Evolutionary conservation across 2,888 invertebrate species (phyloP), one percentile per base, ranked within the genome.

Genomic region (Lithophane ornitopus): DNA sequence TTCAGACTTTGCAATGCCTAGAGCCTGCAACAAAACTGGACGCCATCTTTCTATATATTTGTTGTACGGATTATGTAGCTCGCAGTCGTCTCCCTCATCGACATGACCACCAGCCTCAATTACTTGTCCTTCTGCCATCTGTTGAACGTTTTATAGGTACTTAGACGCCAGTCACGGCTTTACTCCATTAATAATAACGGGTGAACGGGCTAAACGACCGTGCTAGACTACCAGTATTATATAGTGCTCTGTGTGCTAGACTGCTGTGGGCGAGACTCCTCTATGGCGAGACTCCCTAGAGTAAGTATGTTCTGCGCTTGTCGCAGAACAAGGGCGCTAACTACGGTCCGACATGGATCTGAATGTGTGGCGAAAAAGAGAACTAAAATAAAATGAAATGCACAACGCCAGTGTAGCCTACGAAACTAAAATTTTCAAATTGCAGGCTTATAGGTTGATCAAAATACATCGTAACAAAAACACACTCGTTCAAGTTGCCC

Each of bases 91-190:
- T 71, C 4, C 16, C 7, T 28, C 4, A 28, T n/a, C 7, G 12
- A 41, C 11, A 39, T 39, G 2, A 7, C 7, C 14, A 56, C 11
- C 12, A 41, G 28, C 16, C n/a, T 3, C 28, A 16, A 7, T n/a
- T 79, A 39, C 54, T 4, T 28, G 16, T 56, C 2, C 0, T 70
- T 56, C 26, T n/a, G 54, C 80, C 75, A 75, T 79, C 8, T 39
- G 9, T 46, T 67, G 22, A 74, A 44, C 16, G 41, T 26, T 28
- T 3, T 46, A 22, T 22, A 22, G 2, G 9, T 56, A 34, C 28
- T 28, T 56, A 6, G 22, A n/a, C 9, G 28, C 16, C 16, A 16
- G 16, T 22, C 56, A 16, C 52, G 9, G 4, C 22, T 66, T 26
- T 22, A 54, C 9, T 52, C 14, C 52, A 66, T 49, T 4, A 66